Percentiles rank a stretch among this genome's conserved stretches.
These are phyloP conservation scores for Mungos mungo DNA, from an alignment of 2,113 vertebrate species.

Conservation along the genomic window DNA sequence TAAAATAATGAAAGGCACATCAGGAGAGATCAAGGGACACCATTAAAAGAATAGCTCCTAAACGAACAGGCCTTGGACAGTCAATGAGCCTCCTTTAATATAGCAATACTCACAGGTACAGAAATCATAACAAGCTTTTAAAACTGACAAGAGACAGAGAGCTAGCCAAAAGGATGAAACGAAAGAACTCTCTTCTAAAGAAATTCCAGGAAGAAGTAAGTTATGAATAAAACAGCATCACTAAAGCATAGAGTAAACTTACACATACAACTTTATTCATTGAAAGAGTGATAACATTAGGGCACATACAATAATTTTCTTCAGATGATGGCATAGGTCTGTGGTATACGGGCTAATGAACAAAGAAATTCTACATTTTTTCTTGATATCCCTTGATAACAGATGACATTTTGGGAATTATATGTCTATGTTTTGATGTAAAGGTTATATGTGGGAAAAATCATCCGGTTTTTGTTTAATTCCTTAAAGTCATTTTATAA, in stretches of 20 bases:
- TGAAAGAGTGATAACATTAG: background rate
- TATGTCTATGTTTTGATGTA: background rate
- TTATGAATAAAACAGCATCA: background rate
- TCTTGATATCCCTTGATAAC: background rate
- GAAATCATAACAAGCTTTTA: too few species aligned
- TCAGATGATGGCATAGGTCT: background rate
- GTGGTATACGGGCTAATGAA: background rate
- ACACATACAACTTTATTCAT: background rate
- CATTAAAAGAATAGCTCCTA: too few species aligned
- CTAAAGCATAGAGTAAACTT: background rate
- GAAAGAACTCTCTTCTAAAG: too few species aligned
- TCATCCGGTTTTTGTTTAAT: background rate
- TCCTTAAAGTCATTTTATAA: background rate
- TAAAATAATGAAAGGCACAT: too few species aligned
- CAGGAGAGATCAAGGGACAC: too few species aligned
- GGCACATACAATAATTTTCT: background rate
- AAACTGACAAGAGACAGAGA: too few species aligned
- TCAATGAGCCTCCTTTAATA: too few species aligned
- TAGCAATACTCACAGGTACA: too few species aligned
- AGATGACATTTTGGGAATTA: background rate
- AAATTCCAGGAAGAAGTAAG: background rate
- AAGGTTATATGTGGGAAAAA: conserved; percentile 10
- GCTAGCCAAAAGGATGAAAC: too few species aligned
- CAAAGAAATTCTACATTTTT: background rate
- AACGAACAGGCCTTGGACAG: too few species aligned